phyloP scores from a whole-genome alignment of 2,888 invertebrate species.

The Microplitis manilae region DNA sequence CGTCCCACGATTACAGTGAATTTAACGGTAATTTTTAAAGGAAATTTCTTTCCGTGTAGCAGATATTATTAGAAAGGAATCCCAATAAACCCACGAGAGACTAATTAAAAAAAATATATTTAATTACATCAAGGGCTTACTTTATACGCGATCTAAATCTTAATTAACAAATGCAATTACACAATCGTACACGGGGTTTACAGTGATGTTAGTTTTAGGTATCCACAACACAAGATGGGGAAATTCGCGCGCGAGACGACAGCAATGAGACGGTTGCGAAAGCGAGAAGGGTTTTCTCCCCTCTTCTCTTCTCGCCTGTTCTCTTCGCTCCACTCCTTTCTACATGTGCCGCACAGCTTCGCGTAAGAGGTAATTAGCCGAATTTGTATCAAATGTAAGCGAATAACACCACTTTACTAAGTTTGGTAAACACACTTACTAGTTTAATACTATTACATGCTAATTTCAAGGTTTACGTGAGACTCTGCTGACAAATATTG shows the following conservation, averaged over 20 bases:
- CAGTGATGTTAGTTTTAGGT: conserved; percentile 4
- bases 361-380: conserved; percentile 28
- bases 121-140: too few relatives aligned
- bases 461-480: background rate
- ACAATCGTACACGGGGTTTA: conserved; percentile 22
- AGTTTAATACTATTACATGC: conserved; percentile 9
- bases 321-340: background rate
- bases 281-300: conserved; percentile 1
- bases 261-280: background rate
- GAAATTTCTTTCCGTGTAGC: too few relatives aligned
- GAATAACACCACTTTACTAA: background rate
- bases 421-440: conserved; percentile 17
- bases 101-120: too few relatives aligned
- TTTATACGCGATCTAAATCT: conserved; percentile 45
- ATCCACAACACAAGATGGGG: conserved; percentile 2
- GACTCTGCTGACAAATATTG: background rate
- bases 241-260: background rate
- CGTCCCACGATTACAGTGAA: too few relatives aligned
- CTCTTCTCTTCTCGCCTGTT: background rate
- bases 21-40: too few relatives aligned
- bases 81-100: too few relatives aligned
- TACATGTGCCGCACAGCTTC: background rate
- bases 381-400: conserved; percentile 23
- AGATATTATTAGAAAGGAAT: too few relatives aligned
- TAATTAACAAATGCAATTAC: conserved; percentile 51